Percentiles rank a stretch among this genome's conserved stretches.
phyloP scores from a whole-genome alignment of 2,888 invertebrate genomes.

The Apocheima hispidaria region DNA sequence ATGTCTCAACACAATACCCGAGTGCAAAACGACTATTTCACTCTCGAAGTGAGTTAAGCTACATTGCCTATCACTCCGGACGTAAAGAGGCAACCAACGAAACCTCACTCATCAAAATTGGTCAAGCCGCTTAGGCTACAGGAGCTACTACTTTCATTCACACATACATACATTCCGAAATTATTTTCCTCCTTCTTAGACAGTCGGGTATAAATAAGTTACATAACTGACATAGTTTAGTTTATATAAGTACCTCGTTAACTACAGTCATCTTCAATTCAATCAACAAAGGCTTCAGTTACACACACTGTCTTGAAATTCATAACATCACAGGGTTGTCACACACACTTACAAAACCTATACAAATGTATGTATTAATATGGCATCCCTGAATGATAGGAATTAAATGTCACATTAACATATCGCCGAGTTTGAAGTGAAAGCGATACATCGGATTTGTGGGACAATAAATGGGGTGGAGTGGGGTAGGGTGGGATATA shows the following conservation, averaged over 20 bases:
- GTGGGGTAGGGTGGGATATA: conserved; percentile 38
- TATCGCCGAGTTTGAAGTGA: conserved; percentile 78
- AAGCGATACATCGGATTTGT: conserved; percentile 83
- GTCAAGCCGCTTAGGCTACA: no score
- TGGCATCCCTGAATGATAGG: conserved; percentile 65
- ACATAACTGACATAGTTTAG: neutral
- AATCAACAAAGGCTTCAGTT: conserved; percentile 22
- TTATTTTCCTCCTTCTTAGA: no score
- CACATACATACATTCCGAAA: no score
- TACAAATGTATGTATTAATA: conserved; percentile 56
- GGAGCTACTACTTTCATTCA: no score
- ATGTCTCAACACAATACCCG: no score
- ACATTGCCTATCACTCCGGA: no score
- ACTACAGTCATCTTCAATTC: conserved; percentile 17
- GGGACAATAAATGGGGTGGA: conserved; percentile 69
- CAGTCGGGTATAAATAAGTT: neutral
- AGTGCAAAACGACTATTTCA: no score
- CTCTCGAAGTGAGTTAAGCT: no score
- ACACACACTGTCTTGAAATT: conserved; percentile 5
- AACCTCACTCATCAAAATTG: no score
- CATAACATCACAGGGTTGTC: conserved; percentile 13
- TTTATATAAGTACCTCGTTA: conserved; percentile 1
- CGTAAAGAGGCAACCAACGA: no score
- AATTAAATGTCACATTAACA: conserved; percentile 84
- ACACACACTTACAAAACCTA: conserved; percentile 16